phyloP scores from a whole-genome alignment of 2,888 invertebrate genomes.

The Disparrhopalites patrizii region DNA sequence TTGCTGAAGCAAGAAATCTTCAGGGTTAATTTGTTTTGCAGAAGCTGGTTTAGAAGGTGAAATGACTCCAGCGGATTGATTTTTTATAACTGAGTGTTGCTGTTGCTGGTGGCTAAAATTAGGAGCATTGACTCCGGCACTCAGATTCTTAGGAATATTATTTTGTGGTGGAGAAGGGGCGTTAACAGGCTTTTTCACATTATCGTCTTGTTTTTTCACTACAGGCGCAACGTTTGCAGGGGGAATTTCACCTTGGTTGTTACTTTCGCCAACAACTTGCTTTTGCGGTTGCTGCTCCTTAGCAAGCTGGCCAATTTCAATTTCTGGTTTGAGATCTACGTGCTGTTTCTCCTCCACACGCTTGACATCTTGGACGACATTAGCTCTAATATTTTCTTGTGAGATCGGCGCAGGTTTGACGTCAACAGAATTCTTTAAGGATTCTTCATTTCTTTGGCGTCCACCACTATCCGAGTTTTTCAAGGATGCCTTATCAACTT shows the following conservation, averaged over 20 bases:
- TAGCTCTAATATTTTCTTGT: not conserved
- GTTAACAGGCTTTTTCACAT: not conserved
- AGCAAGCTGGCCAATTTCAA: not conserved
- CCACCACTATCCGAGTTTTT: too few relatives aligned
- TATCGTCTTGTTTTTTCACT: constrained; percentile 15
- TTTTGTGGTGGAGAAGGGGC: not conserved
- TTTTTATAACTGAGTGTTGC: too few relatives aligned
- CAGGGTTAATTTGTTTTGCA: constrained; percentile 43
- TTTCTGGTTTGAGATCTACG: not conserved
- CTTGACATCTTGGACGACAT: not conserved
- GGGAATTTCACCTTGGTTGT: not conserved
- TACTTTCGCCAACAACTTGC: not conserved
- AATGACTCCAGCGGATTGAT: too few relatives aligned
- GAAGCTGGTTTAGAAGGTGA: not conserved
- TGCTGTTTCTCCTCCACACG: not conserved
- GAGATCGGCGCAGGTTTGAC: too few relatives aligned
- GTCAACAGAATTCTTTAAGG: too few relatives aligned
- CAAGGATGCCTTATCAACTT: too few relatives aligned
- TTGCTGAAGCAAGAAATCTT: constrained; percentile 61
- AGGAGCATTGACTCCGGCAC: not conserved
- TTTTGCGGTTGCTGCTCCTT: not conserved
- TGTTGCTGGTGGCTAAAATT: not conserved
- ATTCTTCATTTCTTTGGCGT: not conserved
- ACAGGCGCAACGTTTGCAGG: not conserved
- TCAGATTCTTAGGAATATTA: not conserved